Base-by-base conservation (phyloP, 30 jellyfish, hydroid and myxozoan genomes). In the Mastigias papua region DNA sequence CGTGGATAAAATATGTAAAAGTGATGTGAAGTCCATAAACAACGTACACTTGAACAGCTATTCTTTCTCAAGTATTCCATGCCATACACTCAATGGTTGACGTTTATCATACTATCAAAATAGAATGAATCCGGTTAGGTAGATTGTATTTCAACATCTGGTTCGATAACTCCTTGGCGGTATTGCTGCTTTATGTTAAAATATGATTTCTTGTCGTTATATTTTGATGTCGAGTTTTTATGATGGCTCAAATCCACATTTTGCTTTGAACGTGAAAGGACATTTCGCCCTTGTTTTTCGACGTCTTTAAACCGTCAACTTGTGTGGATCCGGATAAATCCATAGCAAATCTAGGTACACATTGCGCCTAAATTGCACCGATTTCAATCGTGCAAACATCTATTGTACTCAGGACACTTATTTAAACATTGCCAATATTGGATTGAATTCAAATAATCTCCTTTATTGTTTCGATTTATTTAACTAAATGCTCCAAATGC, bases 391-490 rank as follows among this genome's bases (percentile, higher is more conserved):
- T 28, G 83, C 69, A 72, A 72, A 34, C 35, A 34, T 48, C 42
- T 6, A 34, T 72, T 37, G 2, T 32, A 19, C 69, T 1, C 29
- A 27, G 35, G 35, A 33, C 83, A 26, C 69, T 51, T 72, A 37
- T 3, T 34, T 72, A 34, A 34, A 72, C 68, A 1, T 72, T 6
- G 27, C 68, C 23, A 0, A 37, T 32, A 72, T 72, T 72, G 65
- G 20, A 23, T 26, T 72, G 83, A 29, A 37, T 34, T 72, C 68
- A 27, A 16, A 34, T 32, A 26, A 72, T 72, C 83, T 72, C 68
- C 25, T 72, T 21, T 72, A 34, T 33, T 34, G 15, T 72, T 21
- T 23, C 34, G 34, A 72, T 72, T 72, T 23, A 34, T 72, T 34
- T 26, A 25, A 63, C 42, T 26, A 23, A 63, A 63, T 63, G 35